Percentiles rank a stretch among this genome's conserved stretches.
Evolutionary conservation across 1,140 invertebrate genomes (phyloP).

Genomic region (Vollenhovia emeryi): DNA sequence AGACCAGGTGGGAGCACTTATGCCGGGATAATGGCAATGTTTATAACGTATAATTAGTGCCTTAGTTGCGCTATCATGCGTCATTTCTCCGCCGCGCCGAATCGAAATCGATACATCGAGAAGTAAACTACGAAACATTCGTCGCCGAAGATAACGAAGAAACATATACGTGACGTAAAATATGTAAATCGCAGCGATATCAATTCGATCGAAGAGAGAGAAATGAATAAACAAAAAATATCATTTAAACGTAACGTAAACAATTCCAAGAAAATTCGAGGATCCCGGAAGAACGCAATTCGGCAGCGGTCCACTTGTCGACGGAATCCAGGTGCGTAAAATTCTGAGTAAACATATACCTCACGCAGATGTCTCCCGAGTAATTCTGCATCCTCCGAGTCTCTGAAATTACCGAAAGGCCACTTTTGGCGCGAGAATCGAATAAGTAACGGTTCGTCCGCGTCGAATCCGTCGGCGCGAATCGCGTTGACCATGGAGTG

Average conservation of each 20-base stretch:
- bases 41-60: slow-evolving; percentile 63
- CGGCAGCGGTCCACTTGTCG: not conserved
- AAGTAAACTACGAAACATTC: not conserved
- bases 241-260: not conserved
- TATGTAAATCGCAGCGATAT: not conserved
- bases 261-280: not conserved
- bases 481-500: not conserved
- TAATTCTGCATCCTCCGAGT: not conserved
- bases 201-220: not conserved
- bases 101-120: slow-evolving; percentile 10
- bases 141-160: not conserved
- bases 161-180: not conserved
- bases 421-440: not conserved
- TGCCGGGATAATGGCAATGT: slow-evolving; percentile 68
- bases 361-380: not conserved
- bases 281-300: not conserved
- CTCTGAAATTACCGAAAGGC: not conserved
- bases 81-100: not conserved
- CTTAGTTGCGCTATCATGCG: slow-evolving; percentile 51
- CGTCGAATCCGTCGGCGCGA: not conserved
- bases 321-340: not conserved
- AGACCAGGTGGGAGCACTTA: slow-evolving; percentile 69
- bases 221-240: not conserved
- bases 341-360: not conserved
- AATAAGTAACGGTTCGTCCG: not conserved